Percentiles rank a stretch among this genome's conserved stretches.
These are phyloP conservation scores for Diaphora mendica DNA, from an alignment of 2,888 invertebrate species.

Conservation along the genomic window DNA sequence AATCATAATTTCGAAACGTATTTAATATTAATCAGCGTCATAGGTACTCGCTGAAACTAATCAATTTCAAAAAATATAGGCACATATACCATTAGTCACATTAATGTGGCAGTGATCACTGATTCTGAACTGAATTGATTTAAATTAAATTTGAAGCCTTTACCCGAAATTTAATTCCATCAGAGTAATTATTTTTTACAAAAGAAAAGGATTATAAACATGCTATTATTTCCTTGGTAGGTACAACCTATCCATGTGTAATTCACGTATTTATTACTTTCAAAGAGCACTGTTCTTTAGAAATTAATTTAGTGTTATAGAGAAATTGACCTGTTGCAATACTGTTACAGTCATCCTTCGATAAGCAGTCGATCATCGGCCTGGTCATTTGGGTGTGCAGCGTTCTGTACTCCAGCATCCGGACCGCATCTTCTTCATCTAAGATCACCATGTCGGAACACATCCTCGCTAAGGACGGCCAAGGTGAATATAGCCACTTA, in stretches of 20 bases:
- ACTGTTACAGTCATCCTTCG: slow-evolving; percentile 87
- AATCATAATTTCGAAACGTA: not conserved
- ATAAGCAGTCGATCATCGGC: slow-evolving; percentile 96
- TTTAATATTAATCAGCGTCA: not conserved
- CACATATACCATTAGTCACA: too few relatives aligned
- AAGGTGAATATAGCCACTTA: slow-evolving; percentile 82
- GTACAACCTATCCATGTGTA: not conserved
- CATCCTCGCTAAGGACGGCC: slow-evolving; percentile 90
- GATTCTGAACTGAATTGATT: too few relatives aligned
- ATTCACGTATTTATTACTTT: not conserved
- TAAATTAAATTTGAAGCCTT: not conserved
- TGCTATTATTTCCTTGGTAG: not conserved
- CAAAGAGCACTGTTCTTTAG: not conserved
- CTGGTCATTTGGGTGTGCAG: slow-evolving; percentile 97
- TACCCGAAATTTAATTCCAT: not conserved
- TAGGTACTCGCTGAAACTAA: not conserved
- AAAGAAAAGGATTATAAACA: not conserved
- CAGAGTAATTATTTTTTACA: not conserved
- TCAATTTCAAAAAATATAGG: too few relatives aligned
- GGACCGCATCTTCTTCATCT: slow-evolving; percentile 97
- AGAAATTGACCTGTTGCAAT: not conserved
- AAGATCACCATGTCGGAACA: slow-evolving; percentile 95
- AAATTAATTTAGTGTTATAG: not conserved
- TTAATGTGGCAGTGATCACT: not conserved
- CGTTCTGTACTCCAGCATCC: slow-evolving; percentile 97